A percentile compares a stretch with the other conserved stretches of the same genome.
phyloP scores from a whole-genome alignment of 92 coral and sea anemone species.

The Phenganax marumi region DNA sequence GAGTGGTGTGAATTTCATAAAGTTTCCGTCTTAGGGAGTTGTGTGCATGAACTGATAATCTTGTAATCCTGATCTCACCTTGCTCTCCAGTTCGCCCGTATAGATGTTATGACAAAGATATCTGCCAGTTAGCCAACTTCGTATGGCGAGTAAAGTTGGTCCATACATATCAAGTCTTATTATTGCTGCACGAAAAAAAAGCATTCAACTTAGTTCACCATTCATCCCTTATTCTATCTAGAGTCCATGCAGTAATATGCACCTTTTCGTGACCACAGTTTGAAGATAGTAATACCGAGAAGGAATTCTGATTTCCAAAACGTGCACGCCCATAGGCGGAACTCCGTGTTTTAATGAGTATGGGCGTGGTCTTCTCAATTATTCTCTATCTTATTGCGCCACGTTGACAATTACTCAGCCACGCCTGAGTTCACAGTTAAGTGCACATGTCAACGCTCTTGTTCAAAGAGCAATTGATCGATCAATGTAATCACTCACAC shows the following conservation, averaged over 20 bases:
- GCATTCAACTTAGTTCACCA: neutral
- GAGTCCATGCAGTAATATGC: neutral
- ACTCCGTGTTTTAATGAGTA: too few species aligned
- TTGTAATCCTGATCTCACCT: neutral
- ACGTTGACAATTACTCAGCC: too few species aligned
- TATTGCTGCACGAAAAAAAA: constrained; percentile 1
- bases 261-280: too few species aligned
- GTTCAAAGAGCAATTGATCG: neutral
- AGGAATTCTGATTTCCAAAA: too few species aligned
- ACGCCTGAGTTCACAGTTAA: too few species aligned
- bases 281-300: too few species aligned
- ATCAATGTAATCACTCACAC: neutral
- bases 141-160: neutral
- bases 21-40: neutral
- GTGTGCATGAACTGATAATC: neutral
- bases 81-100: neutral
- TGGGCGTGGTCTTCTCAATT: too few species aligned
- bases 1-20: too few species aligned
- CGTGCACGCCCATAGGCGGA: too few species aligned
- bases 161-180: neutral
- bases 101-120: constrained; percentile 17
- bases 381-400: too few species aligned
- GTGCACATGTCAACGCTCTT: neutral
- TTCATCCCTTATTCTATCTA: neutral
- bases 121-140: neutral